These are phyloP conservation scores for Spodoptera picta DNA, from an alignment of 2,888 invertebrate species.

Conservation along the genomic window DNA sequence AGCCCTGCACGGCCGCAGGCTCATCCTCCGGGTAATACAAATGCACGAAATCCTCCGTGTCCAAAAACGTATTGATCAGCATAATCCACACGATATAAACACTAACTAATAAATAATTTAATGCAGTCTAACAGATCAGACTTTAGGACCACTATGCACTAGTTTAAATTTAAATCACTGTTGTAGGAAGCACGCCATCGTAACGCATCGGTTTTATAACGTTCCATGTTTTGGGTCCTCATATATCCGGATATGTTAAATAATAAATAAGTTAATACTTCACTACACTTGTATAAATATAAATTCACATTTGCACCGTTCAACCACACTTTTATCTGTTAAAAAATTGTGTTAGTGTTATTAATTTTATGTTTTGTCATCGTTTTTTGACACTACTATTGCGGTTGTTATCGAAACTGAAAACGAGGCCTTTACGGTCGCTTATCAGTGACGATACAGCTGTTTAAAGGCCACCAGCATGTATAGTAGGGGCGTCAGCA, in stretches of 20 bases:
- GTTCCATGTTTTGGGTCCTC: slow-evolving; percentile 76
- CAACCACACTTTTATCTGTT: slow-evolving; percentile 72
- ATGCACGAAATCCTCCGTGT: slow-evolving; percentile 88
- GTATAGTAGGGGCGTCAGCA: slow-evolving; percentile 24
- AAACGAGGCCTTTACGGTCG: slow-evolving; percentile 53
- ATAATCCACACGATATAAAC: slow-evolving; percentile 80
- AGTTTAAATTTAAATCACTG: slow-evolving; percentile 73
- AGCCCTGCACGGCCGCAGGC: slow-evolving; percentile 78
- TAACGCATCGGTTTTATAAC: slow-evolving; percentile 72
- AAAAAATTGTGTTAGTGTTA: slow-evolving; percentile 49
- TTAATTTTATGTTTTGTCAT: slow-evolving; percentile 37
- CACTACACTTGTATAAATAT: slow-evolving; percentile 83
- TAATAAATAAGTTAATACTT: slow-evolving; percentile 75
- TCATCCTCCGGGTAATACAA: slow-evolving; percentile 87
- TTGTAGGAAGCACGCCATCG: slow-evolving; percentile 80
- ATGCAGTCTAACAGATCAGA: slow-evolving; percentile 80
- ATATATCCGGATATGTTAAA: slow-evolving; percentile 65
- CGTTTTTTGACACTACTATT: slow-evolving; percentile 50
- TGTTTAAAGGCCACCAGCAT: slow-evolving; percentile 55
- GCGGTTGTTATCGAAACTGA: slow-evolving; percentile 48
- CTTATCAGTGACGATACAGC: slow-evolving; percentile 56
- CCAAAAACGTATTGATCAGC: slow-evolving; percentile 87
- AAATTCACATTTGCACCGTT: slow-evolving; percentile 83
- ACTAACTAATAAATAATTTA: slow-evolving; percentile 80
- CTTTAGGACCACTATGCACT: slow-evolving; percentile 74